Conservation (phyloP, 2,113 vertebrate species). For the Panurus biarmicus region DNA sequence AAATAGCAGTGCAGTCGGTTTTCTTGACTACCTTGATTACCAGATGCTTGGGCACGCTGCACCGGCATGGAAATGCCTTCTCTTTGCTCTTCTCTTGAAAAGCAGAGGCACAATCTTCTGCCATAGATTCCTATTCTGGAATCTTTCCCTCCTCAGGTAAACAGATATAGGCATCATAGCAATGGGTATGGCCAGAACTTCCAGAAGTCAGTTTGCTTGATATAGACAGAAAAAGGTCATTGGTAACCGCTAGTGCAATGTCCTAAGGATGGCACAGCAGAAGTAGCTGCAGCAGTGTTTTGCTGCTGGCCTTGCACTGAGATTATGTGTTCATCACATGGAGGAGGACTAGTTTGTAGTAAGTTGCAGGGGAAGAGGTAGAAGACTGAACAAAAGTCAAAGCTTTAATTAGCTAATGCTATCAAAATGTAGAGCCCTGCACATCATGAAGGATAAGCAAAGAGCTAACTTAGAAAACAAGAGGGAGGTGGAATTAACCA, state of each 20-base stretch:
- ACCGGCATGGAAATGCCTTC: background rate
- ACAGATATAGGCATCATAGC: background rate
- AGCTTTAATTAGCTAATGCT: background rate
- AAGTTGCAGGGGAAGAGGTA: background rate
- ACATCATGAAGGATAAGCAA: background rate
- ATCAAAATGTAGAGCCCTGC: background rate
- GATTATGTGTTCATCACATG: rapidly evolving
- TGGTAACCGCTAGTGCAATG: background rate
- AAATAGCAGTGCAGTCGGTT: background rate
- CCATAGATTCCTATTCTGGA: background rate
- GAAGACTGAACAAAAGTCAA: background rate
- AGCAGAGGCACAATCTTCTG: background rate
- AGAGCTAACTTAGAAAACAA: background rate
- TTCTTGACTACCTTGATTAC: background rate
- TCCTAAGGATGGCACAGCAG: background rate
- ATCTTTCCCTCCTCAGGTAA: background rate
- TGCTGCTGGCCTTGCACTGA: background rate
- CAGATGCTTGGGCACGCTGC: background rate
- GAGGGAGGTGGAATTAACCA: background rate
- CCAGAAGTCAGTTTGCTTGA: background rate
- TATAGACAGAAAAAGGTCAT: background rate
- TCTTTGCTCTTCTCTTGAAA: background rate
- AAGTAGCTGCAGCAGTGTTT: background rate
- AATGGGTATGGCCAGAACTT: background rate
- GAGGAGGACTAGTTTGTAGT: background rate